phyloP scores from a whole-genome alignment of 2,797 vertebrate species.

The Cirrhinus molitorella region DNA sequence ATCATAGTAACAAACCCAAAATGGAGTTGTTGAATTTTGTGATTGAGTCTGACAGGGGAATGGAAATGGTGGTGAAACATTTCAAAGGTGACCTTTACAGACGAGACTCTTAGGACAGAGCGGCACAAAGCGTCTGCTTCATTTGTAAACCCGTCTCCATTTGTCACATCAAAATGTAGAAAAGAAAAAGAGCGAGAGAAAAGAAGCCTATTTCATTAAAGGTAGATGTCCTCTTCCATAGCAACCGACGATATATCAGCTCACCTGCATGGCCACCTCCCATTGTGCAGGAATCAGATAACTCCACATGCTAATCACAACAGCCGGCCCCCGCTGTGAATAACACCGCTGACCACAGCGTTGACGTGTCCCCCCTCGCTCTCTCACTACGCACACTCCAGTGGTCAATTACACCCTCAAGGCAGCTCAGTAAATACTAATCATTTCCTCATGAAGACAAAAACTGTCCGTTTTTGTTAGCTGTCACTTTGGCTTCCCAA shows the following conservation, averaged over 20 bases:
- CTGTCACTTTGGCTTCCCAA: conserved; percentile 23
- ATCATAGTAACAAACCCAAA: conserved; percentile 39
- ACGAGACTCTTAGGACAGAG: conserved; percentile 42
- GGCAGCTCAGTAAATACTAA: conserved; percentile 48
- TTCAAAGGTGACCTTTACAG: conserved; percentile 62
- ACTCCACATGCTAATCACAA: conserved; percentile 56
- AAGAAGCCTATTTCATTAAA: conserved; percentile 47
- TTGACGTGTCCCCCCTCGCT: neutral
- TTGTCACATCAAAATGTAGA: conserved; percentile 20
- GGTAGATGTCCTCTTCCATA: conserved; percentile 27
- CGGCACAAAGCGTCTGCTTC: conserved; percentile 44
- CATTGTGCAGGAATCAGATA: conserved; percentile 35
- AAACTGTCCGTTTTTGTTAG: conserved; percentile 30
- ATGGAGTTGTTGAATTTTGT: conserved; percentile 35
- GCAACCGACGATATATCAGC: conserved; percentile 42
- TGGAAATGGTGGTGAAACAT: conserved; percentile 51
- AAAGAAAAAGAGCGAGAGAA: neutral
- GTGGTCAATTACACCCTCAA: conserved; percentile 32
- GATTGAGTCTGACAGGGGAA: conserved; percentile 49
- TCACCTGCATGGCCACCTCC: conserved; percentile 30
- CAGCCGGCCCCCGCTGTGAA: conserved; percentile 38
- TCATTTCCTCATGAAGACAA: conserved; percentile 46
- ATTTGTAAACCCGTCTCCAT: conserved; percentile 21
- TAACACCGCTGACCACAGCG: conserved; percentile 44
- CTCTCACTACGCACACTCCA: conserved; percentile 1